Base-by-base conservation (phyloP, 1,140 invertebrate species). In the Drosophila punjabiensis region DNA sequence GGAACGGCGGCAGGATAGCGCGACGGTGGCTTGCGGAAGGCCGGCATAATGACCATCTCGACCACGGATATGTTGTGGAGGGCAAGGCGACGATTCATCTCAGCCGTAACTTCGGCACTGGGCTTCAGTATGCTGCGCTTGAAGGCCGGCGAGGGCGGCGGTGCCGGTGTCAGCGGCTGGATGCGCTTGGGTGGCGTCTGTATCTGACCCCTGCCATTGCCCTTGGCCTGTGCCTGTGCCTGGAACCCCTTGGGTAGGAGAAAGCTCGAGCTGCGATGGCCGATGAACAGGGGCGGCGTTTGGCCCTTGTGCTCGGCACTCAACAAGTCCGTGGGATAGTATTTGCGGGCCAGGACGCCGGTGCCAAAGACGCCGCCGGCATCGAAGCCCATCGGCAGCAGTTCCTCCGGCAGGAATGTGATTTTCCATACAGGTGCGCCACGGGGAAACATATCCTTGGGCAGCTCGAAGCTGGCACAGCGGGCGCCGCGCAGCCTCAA, bases 201-300 rank as follows among this genome's bases (percentile, higher is more conserved):
- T 5, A 18, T 7, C 11, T 33, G 52, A 18, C n/a, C 13, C 32
- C 7, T 28, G 28, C 28, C 28, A 0, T 16, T 30, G 48, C 50
- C 5, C 10, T 52, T 52, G 16, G 9, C 14, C 50, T 52, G 16
- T 14, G 14, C 14, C 37, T 39, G n/a, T 0, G 20, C 13, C 5
- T 28, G 3, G 2, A 30, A 0, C 64, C 7, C 35, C 28, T 35
- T 11, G 5, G 20, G 14, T 1, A 66, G 2, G 7, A n/a, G 16
- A 5, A 16, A 16, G 0, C 6, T n/a, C 1, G 55, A n/a, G 11
- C 9, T 3, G 14, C 82, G 82, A 4, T 28, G 63, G 2, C 81
- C 81, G 5, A 82, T 61, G 8, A 82, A 82, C 8, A 82, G 33
- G 0, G 80, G 24, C 14, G 81, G 81, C 14, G 82, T 84, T 5